These are phyloP conservation scores for Apistogramma diplotaenia DNA, from an alignment of 2,113 vertebrate species.

Conservation along the genomic window DNA sequence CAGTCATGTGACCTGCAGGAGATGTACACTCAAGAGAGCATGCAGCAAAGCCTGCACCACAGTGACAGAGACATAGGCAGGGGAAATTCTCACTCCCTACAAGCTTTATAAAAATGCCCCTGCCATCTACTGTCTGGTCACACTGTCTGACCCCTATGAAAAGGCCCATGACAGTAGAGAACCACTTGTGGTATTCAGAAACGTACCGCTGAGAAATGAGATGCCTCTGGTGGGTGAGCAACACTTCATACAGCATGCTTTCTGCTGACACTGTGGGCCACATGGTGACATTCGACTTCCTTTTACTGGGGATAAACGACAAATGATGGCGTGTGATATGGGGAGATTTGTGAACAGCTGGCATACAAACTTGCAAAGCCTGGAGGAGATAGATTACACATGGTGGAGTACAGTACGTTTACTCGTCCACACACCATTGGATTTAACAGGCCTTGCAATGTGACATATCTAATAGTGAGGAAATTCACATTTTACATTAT, in stretches of 20 bases:
- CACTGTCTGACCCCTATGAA: constrained; percentile 16
- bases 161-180: neutral
- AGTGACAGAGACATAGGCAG: neutral
- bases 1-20: constrained; percentile 51
- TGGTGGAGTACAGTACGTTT: constrained; percentile 58
- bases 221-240: constrained; percentile 14
- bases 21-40: neutral
- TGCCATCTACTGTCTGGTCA: constrained; percentile 7
- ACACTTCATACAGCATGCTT: constrained; percentile 11
- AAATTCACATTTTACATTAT: constrained; percentile 66
- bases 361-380: constrained; percentile 44
- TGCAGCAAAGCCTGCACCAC: neutral
- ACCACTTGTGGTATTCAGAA: neutral
- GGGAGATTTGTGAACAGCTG: constrained; percentile 55
- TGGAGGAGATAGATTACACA: constrained; percentile 60
- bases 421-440: constrained; percentile 52
- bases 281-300: constrained; percentile 29
- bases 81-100: constrained; percentile 7
- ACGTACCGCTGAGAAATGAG: constrained; percentile 22
- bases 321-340: constrained; percentile 45
- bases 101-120: constrained; percentile 17
- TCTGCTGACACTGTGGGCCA: constrained; percentile 7
- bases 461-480: constrained; percentile 59
- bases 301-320: constrained; percentile 39
- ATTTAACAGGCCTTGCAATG: constrained; percentile 60